Conservation (phyloP, 2,797 vertebrate species). For the Xiphophorus birchmanni region DNA sequence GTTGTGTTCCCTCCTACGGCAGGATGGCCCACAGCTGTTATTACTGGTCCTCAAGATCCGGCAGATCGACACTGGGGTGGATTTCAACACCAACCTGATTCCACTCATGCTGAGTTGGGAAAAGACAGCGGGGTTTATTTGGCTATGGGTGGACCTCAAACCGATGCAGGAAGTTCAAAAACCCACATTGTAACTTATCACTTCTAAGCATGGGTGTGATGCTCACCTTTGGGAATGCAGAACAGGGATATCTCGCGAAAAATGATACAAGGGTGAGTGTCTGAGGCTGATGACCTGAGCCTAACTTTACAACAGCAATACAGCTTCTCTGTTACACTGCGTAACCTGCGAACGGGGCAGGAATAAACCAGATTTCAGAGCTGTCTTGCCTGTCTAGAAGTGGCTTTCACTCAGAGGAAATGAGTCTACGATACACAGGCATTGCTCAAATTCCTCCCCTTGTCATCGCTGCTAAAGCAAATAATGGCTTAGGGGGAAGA, state of each 20-base stretch:
- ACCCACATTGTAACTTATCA: neutral
- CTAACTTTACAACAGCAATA: neutral
- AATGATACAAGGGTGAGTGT: neutral
- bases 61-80: neutral
- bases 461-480: constrained; percentile 75
- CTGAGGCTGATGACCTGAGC: neutral
- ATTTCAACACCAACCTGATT: neutral
- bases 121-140: neutral
- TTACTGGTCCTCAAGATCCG: neutral
- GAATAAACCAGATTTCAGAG: constrained; percentile 62
- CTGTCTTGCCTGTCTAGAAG: constrained; percentile 63
- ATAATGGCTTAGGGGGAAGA: constrained; percentile 68
- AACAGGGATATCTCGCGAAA: neutral
- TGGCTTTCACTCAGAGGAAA: constrained; percentile 64
- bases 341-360: constrained; percentile 35
- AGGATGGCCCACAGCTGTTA: neutral
- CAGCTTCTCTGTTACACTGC: constrained; percentile 45
- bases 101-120: neutral
- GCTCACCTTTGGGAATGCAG: neutral
- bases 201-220: neutral
- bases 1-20: neutral
- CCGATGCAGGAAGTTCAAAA: neutral
- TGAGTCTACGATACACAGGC: constrained; percentile 63
- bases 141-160: neutral
- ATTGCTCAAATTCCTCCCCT: constrained; percentile 76